Evolutionary conservation across 2,113 vertebrate genomes (phyloP).

Genomic region (Tapirus terrestris): DNA sequence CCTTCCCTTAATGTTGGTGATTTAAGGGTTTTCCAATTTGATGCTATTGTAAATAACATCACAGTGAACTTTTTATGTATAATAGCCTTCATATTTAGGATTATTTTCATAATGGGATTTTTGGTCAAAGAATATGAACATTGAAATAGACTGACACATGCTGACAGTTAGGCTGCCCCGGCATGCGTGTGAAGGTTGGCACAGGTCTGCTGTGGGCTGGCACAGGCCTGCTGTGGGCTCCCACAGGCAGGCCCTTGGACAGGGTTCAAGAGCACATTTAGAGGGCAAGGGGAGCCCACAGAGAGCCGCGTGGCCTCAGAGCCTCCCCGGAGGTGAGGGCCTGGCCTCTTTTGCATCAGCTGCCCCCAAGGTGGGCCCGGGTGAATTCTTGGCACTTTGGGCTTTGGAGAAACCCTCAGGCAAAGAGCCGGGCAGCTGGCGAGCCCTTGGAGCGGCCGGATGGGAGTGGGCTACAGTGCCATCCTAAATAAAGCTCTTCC

Average conservation of each 20-base stretch:
- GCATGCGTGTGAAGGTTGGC: rapidly evolving
- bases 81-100: rapidly evolving
- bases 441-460: too few species aligned
- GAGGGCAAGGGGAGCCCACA: not conserved
- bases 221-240: not conserved
- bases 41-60: rapidly evolving
- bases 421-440: not conserved
- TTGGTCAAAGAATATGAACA: not conserved
- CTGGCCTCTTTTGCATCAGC: too few species aligned
- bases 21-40: not conserved
- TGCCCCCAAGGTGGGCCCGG: not conserved
- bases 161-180: rapidly evolving
- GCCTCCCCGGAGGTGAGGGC: too few species aligned
- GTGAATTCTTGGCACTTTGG: too few species aligned
- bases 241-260: not conserved
- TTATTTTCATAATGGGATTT: not conserved
- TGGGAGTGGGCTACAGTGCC: rapidly evolving
- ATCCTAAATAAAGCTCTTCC: rapidly evolving
- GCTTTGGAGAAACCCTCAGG: not conserved
- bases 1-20: rapidly evolving
- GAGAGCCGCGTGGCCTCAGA: not conserved
- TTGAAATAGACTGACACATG: not conserved
- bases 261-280: rapidly evolving
- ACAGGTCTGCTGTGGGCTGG: not conserved
- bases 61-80: rapidly evolving